Base-by-base conservation (phyloP, 2,113 vertebrate species). In the Columba janthina region DNA sequence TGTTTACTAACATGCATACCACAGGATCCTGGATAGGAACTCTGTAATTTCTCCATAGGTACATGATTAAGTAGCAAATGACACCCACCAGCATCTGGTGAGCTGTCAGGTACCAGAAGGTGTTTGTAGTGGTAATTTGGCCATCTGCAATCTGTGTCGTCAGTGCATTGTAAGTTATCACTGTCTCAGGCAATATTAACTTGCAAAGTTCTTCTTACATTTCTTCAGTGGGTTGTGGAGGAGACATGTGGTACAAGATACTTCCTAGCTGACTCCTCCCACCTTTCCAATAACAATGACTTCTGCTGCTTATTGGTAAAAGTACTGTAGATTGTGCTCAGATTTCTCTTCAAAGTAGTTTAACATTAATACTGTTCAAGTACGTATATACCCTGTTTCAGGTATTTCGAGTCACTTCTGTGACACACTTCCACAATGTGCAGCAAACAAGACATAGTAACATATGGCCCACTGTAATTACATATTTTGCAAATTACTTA, bases 121-220 rank as follows among this genome's bases (percentile, higher is more conserved):
- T 96, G 96, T 97, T 97, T 96, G 93, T 93, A 97, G 94, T 93
- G 92, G 93, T 96, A 96, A 97, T 96, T 96, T 93, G 94, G 83
- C 96, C 94, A 94, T 97, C 96, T 97, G 96, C 94, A 96, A 95
- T 96, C 85, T 96, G 85, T 95, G 93, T 95, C 94, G 94, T 94
- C 96, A 94, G 61, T 34, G 65, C 56, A 90, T 22, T 94, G 72
- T 97, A 94, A 96, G 89, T 97, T 96, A 96, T 97, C 94, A 94
- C 93, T 96, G 93, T 97, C 93, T 96, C 70, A 93, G 76, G 76
- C 92, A 92, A 91, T 95, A 96, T 97, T 97, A 94, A 96, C 94
- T 96, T 96, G 93, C 93, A 90, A 8, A 72, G 82, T 90, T 96
- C 94, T 93, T 95, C 85, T 94, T 90, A 96, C 88, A 88, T 88